Conservation (phyloP, 2,888 invertebrate genomes). For the Morinoia aosen region DNA sequence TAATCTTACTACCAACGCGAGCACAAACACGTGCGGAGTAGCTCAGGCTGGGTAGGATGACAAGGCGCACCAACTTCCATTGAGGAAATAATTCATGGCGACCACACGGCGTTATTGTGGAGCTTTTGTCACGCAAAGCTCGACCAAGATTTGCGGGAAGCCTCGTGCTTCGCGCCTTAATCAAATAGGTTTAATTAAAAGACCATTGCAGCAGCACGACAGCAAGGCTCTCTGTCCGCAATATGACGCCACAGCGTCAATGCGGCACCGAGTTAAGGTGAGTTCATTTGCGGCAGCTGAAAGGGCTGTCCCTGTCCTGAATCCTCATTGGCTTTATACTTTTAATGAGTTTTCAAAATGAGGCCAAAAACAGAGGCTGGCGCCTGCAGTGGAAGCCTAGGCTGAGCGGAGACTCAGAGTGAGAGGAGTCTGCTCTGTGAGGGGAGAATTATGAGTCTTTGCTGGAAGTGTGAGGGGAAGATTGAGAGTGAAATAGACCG, state of each 20-base stretch:
- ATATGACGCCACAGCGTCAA: not conserved
- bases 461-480: not conserved
- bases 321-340: slow-evolving; percentile 12
- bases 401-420: not conserved
- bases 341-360: not conserved
- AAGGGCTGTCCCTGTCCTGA: not conserved
- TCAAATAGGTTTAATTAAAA: not conserved
- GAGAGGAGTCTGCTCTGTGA: not conserved
- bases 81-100: not conserved
- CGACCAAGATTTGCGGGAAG: not conserved
- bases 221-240: not conserved
- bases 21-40: not conserved
- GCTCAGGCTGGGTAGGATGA: not conserved
- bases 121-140: not conserved
- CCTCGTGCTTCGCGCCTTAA: not conserved
- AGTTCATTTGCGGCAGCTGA: not conserved
- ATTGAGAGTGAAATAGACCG: no score
- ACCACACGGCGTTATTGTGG: not conserved
- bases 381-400: not conserved
- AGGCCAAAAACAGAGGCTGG: not conserved
- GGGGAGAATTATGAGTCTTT: not conserved
- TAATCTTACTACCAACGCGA: not conserved
- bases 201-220: not conserved
- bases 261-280: not conserved
- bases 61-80: not conserved